Evolutionary conservation across 2,113 vertebrate genomes (phyloP).

Genomic region (Zapornia atra): DNA sequence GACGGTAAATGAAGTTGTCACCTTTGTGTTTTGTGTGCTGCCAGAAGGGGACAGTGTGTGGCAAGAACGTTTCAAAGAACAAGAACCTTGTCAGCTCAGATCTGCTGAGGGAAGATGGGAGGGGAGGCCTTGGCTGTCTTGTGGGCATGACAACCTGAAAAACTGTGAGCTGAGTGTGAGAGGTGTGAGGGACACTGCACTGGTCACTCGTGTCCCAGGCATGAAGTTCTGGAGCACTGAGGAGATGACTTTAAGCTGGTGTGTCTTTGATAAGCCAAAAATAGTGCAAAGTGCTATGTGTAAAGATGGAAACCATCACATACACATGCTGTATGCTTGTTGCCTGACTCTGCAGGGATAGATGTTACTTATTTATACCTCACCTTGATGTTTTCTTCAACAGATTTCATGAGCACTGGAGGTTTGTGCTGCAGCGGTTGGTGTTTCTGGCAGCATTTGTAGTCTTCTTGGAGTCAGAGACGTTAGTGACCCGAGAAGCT

Average conservation of each 20-base stretch:
- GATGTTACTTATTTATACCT: background rate
- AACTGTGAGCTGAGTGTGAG: background rate
- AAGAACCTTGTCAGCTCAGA: background rate
- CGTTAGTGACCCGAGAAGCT: conserved; percentile 90
- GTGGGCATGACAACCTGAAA: background rate
- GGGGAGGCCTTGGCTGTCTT: background rate
- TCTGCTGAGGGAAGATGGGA: background rate
- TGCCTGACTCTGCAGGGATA: background rate
- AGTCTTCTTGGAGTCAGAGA: conserved; percentile 92
- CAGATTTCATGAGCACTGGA: conserved; percentile 98
- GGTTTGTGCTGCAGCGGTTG: conserved; percentile 94
- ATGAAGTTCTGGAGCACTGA: background rate
- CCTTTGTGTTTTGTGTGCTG: background rate
- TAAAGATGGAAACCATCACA: background rate
- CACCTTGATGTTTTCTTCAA: background rate
- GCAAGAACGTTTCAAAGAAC: background rate
- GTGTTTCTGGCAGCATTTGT: conserved; percentile 92
- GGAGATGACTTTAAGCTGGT: background rate
- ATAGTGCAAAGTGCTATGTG: background rate
- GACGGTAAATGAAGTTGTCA: background rate
- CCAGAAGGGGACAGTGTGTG: conserved; percentile 32
- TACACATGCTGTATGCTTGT: background rate
- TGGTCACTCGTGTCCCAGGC: too few relatives aligned
- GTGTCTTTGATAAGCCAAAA: background rate
- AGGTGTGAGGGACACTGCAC: rapidly evolving